Percentiles rank a stretch among this genome's conserved stretches.
These are phyloP conservation scores for Spodoptera exigua DNA, from an alignment of 2,888 invertebrate species.

Conservation along the genomic window DNA sequence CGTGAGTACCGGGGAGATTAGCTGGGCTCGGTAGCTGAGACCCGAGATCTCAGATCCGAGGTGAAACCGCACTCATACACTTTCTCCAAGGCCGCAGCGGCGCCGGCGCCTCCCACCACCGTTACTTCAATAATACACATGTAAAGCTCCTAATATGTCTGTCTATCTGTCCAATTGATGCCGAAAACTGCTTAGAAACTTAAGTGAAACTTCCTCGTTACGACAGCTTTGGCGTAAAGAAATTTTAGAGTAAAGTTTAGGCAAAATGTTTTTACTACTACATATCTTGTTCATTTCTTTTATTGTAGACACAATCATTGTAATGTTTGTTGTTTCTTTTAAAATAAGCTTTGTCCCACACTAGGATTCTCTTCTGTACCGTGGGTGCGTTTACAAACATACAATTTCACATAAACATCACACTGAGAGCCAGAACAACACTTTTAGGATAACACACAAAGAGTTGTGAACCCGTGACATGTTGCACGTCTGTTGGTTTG, in stretches of 20 bases:
- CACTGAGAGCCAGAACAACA: too few relatives aligned
- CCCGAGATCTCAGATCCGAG: slow-evolving; percentile 61
- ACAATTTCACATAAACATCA: too few relatives aligned
- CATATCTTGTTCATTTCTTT: too few relatives aligned
- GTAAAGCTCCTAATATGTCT: slow-evolving; percentile 47
- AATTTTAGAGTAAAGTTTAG: neutral
- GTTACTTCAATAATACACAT: slow-evolving; percentile 43
- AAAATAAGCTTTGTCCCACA: too few relatives aligned
- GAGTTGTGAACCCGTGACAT: too few relatives aligned
- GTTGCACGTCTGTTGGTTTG: too few relatives aligned
- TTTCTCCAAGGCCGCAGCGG: slow-evolving; percentile 84
- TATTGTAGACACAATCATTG: too few relatives aligned
- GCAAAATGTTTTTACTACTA: too few relatives aligned
- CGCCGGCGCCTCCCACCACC: slow-evolving; percentile 67
- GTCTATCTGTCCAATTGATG: slow-evolving; percentile 32
- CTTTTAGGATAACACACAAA: too few relatives aligned
- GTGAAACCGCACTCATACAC: slow-evolving; percentile 78
- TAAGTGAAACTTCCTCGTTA: slow-evolving; percentile 13
- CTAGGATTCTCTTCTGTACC: too few relatives aligned
- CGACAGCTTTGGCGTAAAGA: neutral
- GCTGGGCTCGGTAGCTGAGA: slow-evolving; percentile 51
- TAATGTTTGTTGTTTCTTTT: too few relatives aligned
- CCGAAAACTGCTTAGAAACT: slow-evolving; percentile 19
- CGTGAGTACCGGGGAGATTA: slow-evolving; percentile 66
- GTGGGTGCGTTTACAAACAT: too few relatives aligned